Evolutionary conservation across 1,140 invertebrate species (phyloP).

Genomic region (Homalodisca vitripennis): DNA sequence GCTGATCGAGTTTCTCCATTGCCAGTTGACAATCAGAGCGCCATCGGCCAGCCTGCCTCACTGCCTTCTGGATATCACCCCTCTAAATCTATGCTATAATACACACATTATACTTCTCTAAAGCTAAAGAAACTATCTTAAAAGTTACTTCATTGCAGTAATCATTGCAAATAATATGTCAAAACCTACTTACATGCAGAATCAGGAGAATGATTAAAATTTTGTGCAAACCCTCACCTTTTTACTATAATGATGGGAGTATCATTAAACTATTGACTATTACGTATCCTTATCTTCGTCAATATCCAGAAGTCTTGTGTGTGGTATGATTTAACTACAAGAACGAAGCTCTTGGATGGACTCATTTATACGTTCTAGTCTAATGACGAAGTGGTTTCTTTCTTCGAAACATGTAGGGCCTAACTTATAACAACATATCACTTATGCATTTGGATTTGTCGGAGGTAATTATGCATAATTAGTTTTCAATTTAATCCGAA

Average conservation of each 20-base stretch:
- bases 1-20: slow-evolving; percentile 30
- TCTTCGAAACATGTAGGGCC: too few species aligned
- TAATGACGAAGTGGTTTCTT: too few species aligned
- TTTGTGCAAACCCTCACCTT: not conserved
- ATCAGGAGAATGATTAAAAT: not conserved
- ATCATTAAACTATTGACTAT: too few species aligned
- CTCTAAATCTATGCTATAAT: not conserved
- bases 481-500: too few species aligned
- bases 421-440: too few species aligned
- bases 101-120: not conserved
- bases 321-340: too few species aligned
- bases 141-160: not conserved
- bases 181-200: not conserved
- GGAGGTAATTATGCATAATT: too few species aligned
- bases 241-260: not conserved
- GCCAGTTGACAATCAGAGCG: slow-evolving; percentile 25
- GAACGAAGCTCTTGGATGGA: too few species aligned
- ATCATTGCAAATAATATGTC: not conserved
- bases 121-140: not conserved
- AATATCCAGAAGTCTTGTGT: too few species aligned
- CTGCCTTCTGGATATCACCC: not conserved
- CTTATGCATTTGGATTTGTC: too few species aligned
- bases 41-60: slow-evolving; percentile 12
- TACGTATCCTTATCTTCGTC: too few species aligned
- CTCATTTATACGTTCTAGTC: too few species aligned